Evolutionary conservation across 2,797 vertebrate genomes (phyloP).

Genomic region (Onychomys leucogaster): DNA sequence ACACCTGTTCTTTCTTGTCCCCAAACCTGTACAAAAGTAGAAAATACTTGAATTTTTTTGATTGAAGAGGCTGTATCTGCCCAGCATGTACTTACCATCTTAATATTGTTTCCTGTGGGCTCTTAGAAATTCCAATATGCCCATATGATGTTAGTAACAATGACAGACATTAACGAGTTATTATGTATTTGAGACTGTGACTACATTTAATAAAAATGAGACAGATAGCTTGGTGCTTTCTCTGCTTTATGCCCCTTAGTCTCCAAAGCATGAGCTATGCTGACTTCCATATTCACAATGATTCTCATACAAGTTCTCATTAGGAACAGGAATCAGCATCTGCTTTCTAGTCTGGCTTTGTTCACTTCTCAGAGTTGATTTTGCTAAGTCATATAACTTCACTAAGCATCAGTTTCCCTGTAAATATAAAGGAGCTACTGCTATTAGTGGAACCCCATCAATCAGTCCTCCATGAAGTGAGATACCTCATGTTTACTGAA

Average conservation of each 20-base stretch:
- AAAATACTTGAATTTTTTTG: neutral
- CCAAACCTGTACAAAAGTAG: neutral
- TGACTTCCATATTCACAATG: neutral
- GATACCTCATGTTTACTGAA: neutral
- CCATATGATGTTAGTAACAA: neutral
- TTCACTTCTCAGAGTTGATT: neutral
- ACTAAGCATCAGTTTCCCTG: neutral
- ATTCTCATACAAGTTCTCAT: neutral
- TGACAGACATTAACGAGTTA: neutral
- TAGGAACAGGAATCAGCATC: too few relatives aligned
- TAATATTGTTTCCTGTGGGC: neutral
- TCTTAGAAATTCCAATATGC: neutral
- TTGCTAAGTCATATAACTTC: neutral
- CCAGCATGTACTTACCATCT: neutral
- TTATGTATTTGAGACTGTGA: neutral
- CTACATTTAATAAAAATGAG: neutral
- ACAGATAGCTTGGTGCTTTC: too few relatives aligned
- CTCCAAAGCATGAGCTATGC: too few relatives aligned
- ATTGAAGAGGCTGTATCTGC: neutral
- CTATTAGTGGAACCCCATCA: neutral
- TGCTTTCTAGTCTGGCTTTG: neutral
- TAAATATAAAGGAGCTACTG: neutral
- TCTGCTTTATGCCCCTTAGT: neutral
- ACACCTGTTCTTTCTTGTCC: too few relatives aligned
- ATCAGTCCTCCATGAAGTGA: neutral